Evolutionary conservation across 2,113 vertebrate genomes (phyloP), one percentile per base, ranked within the genome.

Genomic region (Cynopterus brachyotis): DNA sequence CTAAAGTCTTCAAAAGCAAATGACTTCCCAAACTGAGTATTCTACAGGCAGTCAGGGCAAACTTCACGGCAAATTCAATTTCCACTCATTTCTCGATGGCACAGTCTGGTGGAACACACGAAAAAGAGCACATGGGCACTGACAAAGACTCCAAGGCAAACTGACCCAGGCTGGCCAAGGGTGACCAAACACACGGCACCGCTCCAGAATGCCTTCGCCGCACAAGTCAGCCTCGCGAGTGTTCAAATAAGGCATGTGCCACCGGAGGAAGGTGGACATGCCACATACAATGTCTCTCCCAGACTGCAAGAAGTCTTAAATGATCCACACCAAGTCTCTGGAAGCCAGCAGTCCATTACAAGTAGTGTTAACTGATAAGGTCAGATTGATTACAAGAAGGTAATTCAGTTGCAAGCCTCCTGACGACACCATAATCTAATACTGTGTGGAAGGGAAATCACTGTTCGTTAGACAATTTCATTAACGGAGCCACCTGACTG

Each of bases 301-400:
- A 60, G 62, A 92, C 55, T 69, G 87, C 50, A 53, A 79, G 87
- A 60, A 32, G 93, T 35, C 91, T 90, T 84, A 91, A 89, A 70
- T 73, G 85, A 95, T 80, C 70, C 85, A 81, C 26, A 81, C 20
- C 0, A 26, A 4, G 42, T 79, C 66, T 76, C 75, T 24, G 16
- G 42, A 84, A 89, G 95, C 86, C 86, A 96, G 64, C 11, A n/a
- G 79, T 70, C 89, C 90, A 96, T 96, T 96, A 97, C 94, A 92
- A 91, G 76, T 22, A 67, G 66, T 60, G 57, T 67, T 94, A 90
- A 82, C 85, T 64, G 96, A 97, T 94, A 96, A 96, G 81, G 85
- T 3, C 24, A 78, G 82, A 79, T 66, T 45, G 91, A 67, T 97
- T 95, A 94, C 91, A 83, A 35, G 81, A 47, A 84, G 57, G 89